phyloP scores from a whole-genome alignment of 1,140 invertebrate genomes.

The Paracyclopina nana region DNA sequence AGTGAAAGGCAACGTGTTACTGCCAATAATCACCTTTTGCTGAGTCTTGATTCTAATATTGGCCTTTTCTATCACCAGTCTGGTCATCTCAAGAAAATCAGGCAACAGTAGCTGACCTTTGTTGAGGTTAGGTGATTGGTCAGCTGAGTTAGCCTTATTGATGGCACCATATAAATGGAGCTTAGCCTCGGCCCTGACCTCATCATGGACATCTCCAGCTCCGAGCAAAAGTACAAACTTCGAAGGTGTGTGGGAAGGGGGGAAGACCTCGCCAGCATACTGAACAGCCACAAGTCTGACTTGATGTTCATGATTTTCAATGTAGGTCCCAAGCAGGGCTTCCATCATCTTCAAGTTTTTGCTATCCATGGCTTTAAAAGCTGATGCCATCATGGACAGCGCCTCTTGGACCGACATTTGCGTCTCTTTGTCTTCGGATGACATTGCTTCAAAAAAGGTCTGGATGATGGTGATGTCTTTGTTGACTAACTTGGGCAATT shows the following conservation, averaged over 20 bases:
- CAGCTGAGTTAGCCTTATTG: slow-evolving; percentile 15
- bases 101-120: no score
- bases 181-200: slow-evolving; percentile 46
- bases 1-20: slow-evolving; percentile 42
- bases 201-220: slow-evolving; percentile 60
- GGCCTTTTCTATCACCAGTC: slow-evolving; percentile 41
- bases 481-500: slow-evolving; percentile 43
- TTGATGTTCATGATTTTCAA: slow-evolving; percentile 43
- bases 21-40: slow-evolving; percentile 36
- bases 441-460: slow-evolving; percentile 41
- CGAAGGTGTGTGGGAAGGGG: slow-evolving; percentile 52
- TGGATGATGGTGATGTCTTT: slow-evolving; percentile 42
- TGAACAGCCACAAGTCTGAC: slow-evolving; percentile 58
- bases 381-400: slow-evolving; percentile 42
- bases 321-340: slow-evolving; percentile 36
- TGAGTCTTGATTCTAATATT: slow-evolving; percentile 34
- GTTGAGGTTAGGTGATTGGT: slow-evolving; percentile 10
- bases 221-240: slow-evolving; percentile 62
- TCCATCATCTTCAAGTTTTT: slow-evolving; percentile 31
- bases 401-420: slow-evolving; percentile 32
- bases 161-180: slow-evolving; percentile 42
- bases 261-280: slow-evolving; percentile 59
- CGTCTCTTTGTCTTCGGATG: slow-evolving; percentile 30
- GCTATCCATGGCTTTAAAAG: slow-evolving; percentile 34
- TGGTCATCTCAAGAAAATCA: slow-evolving; percentile 39